phyloP scores from a whole-genome alignment of 2,113 vertebrate genomes.

The Pavo muticus region DNA sequence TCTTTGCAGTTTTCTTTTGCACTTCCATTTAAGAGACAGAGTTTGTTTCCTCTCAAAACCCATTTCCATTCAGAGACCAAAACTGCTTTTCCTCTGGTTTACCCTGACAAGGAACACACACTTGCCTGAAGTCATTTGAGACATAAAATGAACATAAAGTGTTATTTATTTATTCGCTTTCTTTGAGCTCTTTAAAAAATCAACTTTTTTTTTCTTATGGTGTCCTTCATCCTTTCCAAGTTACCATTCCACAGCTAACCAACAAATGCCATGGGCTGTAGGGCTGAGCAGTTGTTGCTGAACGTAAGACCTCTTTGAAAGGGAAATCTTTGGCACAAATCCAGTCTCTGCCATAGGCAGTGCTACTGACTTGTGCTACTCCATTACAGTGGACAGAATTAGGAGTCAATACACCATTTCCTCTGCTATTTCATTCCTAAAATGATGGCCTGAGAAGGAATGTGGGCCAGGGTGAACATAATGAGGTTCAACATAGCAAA shows the following conservation, averaged over 20 bases:
- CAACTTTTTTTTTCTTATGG: background rate
- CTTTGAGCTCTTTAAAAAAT: background rate
- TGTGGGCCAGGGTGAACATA: background rate
- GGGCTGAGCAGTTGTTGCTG: background rate
- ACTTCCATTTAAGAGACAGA: slow-evolving; percentile 26
- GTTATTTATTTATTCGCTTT: background rate
- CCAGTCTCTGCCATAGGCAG: background rate
- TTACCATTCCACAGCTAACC: background rate
- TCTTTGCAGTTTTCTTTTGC: slow-evolving; percentile 48
- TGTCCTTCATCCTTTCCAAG: background rate
- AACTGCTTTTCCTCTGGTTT: background rate
- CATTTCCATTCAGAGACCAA: slow-evolving; percentile 14
- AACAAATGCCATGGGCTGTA: background rate
- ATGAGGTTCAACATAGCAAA: too few species aligned
- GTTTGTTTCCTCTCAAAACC: background rate
- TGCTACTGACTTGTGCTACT: rapidly evolving
- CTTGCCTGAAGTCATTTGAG: background rate
- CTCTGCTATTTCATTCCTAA: background rate
- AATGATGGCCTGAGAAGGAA: background rate
- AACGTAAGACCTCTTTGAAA: background rate
- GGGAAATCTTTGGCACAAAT: background rate
- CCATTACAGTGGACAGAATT: background rate
- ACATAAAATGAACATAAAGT: background rate
- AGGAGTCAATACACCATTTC: background rate
- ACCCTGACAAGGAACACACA: background rate